Conservation (phyloP, 2,888 invertebrate genomes). For the Siphlonurus alternatus region DNA sequence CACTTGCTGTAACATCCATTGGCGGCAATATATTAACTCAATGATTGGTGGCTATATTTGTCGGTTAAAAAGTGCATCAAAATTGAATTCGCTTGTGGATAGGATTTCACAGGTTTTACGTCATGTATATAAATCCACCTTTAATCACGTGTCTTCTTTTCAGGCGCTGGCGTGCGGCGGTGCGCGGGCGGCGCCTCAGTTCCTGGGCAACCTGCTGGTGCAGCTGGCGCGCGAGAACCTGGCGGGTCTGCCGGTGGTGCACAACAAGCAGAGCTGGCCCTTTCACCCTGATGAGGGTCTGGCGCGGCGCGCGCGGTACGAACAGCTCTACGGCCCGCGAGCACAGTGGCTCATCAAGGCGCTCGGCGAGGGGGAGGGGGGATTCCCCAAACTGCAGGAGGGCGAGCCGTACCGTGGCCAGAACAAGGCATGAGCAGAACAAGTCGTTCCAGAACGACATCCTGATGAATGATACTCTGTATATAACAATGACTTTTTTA, state of each 20-base stretch:
- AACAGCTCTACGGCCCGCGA: conserved; percentile 1
- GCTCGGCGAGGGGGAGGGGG: conserved; percentile 2
- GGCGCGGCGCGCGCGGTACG: conserved; percentile 1
- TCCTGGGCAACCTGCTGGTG: not conserved
- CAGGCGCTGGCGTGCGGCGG: not conserved
- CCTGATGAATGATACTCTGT: too few species aligned
- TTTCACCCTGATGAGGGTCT: conserved; percentile 9
- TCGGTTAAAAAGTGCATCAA: too few species aligned
- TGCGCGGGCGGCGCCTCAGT: not conserved
- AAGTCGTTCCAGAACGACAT: too few species aligned
- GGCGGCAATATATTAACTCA: too few species aligned
- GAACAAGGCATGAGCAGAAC: not conserved
- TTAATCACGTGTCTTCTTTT: too few species aligned
- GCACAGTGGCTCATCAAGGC: not conserved
- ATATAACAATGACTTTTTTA: too few species aligned
- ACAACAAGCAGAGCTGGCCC: conserved; percentile 1
- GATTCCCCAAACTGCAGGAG: not conserved
- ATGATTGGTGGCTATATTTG: too few species aligned
- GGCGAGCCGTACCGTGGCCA: not conserved
- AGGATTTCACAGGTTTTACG: too few species aligned
- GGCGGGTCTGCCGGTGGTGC: conserved; percentile 4
- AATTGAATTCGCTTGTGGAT: too few species aligned
- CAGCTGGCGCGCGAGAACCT: conserved; percentile 6
- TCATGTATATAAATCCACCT: too few species aligned
- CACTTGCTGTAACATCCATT: too few species aligned